Base-by-base conservation (phyloP, 2,797 vertebrate genomes). In the Scleropages formosus region DNA sequence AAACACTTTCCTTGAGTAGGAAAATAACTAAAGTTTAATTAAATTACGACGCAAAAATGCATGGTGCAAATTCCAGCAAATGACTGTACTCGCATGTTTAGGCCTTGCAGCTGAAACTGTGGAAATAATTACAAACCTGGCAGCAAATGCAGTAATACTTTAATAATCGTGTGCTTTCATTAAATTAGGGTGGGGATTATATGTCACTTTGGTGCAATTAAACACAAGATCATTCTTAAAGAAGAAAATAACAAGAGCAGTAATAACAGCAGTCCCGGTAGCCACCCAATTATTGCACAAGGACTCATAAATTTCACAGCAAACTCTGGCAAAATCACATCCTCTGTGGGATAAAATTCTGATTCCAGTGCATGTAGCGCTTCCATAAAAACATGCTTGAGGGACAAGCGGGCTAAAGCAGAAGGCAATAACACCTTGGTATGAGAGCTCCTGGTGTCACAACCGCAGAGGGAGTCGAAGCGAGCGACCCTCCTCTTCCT, bases 171-270 rank as follows among this genome's bases (percentile, higher is more conserved):
- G 85, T 85, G 84, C 89, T 92, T 91, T 90, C 90, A 92, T 93
- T 90, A 90, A 90, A 91, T 90, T 88, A 83, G 88, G 90, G 87
- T 81, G 76, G 84, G 86, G 85, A 87, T 91, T 91, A 91, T 90
- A 87, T 90, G 90, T 91, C 90, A 91, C 89, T 88, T 91, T 84
- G 87, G 89, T 89, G 88, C 90, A 92, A 93, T 93, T 92, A 93
- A 91, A 90, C 83, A 89, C 84, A 90, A 84, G 91, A 90, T 90
- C 89, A 88, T 85, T 85, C 70, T 51, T 53, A 64, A 59, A 69
- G 71, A 77, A 77, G 80, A 67, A 69, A 85, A 90, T 86, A 88
- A 89, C 87, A 86, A 89, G 90, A 89, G 87, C 87, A 89, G 90
- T 91, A 92, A 92, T 84, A 91, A 86, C 83, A 81, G 90, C 90